Conservation (phyloP, 2,113 vertebrate species). For the Petromus typicus region DNA sequence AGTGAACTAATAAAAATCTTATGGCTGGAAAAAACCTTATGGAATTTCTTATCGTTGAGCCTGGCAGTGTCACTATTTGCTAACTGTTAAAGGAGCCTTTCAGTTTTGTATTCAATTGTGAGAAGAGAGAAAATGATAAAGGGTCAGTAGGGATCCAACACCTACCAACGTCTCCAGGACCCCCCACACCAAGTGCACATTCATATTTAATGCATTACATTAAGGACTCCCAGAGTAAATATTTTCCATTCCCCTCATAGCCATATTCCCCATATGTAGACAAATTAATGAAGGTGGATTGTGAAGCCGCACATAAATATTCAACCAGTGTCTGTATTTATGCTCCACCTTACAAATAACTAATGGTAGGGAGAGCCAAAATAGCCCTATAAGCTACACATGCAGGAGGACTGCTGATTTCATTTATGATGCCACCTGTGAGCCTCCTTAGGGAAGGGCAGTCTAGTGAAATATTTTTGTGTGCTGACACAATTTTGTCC, state of each 20-base stretch:
- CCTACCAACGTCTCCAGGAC: slow-evolving; percentile 57
- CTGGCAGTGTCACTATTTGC: neutral
- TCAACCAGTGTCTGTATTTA: slow-evolving; percentile 73
- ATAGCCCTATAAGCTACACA: slow-evolving; percentile 62
- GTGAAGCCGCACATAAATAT: slow-evolving; percentile 74
- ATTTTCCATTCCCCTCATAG: slow-evolving; percentile 51
- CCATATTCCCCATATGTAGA: slow-evolving; percentile 50
- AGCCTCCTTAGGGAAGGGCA: slow-evolving; percentile 67
- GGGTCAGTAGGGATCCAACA: slow-evolving; percentile 44
- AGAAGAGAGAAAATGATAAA: slow-evolving; percentile 69
- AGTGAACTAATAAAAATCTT: slow-evolving; percentile 56
- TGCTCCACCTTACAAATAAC: slow-evolving; percentile 73
- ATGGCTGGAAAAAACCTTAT: slow-evolving; percentile 61
- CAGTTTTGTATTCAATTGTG: slow-evolving; percentile 52
- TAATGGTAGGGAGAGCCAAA: slow-evolving; percentile 63
- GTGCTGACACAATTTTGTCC: slow-evolving; percentile 74
- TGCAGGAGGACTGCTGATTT: slow-evolving; percentile 55
- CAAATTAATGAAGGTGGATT: slow-evolving; percentile 73
- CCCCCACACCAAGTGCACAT: neutral
- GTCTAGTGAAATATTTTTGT: slow-evolving; percentile 77
- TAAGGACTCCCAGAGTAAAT: slow-evolving; percentile 58
- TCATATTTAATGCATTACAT: slow-evolving; percentile 49
- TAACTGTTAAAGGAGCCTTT: slow-evolving; percentile 50
- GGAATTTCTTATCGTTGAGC: slow-evolving; percentile 54
- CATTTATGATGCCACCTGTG: slow-evolving; percentile 78